Conservation (phyloP, 2,888 invertebrate genomes). For the Iphiclides podalirius region DNA sequence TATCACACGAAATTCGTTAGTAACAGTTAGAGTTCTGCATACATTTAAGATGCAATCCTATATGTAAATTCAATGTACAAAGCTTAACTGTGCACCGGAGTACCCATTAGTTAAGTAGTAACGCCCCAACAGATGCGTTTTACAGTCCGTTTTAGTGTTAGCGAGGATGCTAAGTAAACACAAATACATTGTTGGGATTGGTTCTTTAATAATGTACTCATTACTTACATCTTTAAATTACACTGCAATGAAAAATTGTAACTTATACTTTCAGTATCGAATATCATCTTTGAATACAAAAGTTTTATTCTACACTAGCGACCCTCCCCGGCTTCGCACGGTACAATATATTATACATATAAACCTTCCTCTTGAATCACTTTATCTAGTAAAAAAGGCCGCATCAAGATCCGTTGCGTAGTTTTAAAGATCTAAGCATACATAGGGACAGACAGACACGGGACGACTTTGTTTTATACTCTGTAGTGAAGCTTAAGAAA, state of each 20-base stretch:
- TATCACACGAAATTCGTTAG: too few relatives aligned
- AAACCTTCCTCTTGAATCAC: too few relatives aligned
- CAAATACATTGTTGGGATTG: background rate
- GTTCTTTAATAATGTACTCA: background rate
- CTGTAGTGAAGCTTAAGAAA: too few relatives aligned
- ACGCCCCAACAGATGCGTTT: conserved; percentile 2
- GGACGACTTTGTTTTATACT: too few relatives aligned
- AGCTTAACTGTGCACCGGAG: background rate
- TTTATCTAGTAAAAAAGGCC: too few relatives aligned
- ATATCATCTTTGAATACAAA: background rate
- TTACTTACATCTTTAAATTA: background rate
- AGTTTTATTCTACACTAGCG: too few relatives aligned
- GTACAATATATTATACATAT: too few relatives aligned
- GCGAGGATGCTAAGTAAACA: background rate
- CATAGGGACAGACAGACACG: too few relatives aligned
- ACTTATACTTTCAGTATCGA: background rate
- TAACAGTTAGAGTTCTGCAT: too few relatives aligned
- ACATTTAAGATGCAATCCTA: background rate
- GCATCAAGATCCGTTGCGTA: too few relatives aligned
- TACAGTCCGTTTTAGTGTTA: background rate
- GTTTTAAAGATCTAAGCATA: too few relatives aligned
- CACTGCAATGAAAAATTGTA: background rate
- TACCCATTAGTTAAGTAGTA: conserved; percentile 4
- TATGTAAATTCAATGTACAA: background rate
- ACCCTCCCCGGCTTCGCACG: too few relatives aligned